Evolutionary conservation across 2,113 vertebrate species (phyloP).

Genomic region (Synodontis membranacea): DNA sequence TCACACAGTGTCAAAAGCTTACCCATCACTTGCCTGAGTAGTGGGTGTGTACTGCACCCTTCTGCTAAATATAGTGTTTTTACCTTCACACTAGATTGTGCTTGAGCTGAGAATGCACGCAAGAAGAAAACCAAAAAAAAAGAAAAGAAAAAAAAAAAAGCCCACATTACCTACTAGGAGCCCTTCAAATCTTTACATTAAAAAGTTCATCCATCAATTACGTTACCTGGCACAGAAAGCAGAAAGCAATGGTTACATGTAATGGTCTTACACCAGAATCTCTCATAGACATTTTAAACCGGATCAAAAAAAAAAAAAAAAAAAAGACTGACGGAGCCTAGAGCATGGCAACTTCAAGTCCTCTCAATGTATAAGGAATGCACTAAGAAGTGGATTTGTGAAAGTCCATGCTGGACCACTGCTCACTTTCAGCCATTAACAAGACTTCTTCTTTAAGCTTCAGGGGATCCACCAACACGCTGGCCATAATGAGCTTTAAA

Average conservation of each 20-base stretch:
- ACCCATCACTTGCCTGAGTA: constrained; percentile 2
- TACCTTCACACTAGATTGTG: constrained; percentile 1
- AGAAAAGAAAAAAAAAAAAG: no score
- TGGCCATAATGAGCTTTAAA: constrained; percentile 39
- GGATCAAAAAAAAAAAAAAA: no score
- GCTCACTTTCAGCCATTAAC: constrained; percentile 37
- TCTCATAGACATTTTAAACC: background rate
- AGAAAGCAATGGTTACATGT: background rate
- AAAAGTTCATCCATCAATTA: background rate
- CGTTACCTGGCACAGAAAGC: background rate
- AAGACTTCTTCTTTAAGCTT: constrained; percentile 31
- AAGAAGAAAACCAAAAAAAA: background rate
- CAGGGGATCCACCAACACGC: constrained; percentile 25
- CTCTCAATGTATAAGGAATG: background rate
- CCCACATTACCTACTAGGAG: no score
- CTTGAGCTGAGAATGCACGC: background rate
- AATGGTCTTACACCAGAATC: background rate
- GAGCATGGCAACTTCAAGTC: background rate
- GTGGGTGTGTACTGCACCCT: background rate
- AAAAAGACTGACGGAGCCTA: background rate
- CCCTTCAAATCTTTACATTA: background rate
- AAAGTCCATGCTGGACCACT: background rate
- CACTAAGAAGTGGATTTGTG: background rate
- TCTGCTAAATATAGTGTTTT: background rate
- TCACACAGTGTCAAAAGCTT: constrained; percentile 8